Percentiles rank a stretch among this genome's conserved stretches.
Evolutionary conservation across 2,113 vertebrate genomes (phyloP).

Genomic region (Mirounga angustirostris): DNA sequence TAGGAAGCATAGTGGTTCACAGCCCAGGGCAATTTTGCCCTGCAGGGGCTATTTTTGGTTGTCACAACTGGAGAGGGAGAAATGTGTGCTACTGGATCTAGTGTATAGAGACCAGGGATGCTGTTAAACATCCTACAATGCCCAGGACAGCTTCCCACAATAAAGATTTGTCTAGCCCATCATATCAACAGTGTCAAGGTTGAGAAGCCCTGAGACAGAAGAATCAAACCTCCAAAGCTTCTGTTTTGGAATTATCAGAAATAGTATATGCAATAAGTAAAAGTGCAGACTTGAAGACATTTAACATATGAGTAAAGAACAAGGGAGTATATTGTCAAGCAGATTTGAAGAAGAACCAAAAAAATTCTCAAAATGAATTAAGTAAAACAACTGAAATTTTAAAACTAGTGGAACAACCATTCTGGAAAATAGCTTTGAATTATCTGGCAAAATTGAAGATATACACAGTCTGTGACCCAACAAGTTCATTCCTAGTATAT

Average conservation of each 20-base stretch:
- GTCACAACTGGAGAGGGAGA: not conserved
- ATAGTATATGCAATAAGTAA: not conserved
- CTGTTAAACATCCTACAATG: not conserved
- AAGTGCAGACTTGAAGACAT: not conserved
- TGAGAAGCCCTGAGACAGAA: not conserved
- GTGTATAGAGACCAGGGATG: not conserved
- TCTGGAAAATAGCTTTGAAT: constrained; percentile 21
- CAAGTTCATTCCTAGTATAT: not conserved
- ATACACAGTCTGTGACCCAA: not conserved
- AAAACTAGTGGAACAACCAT: not conserved
- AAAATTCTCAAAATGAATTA: not conserved
- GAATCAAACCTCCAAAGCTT: not conserved
- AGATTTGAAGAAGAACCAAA: not conserved
- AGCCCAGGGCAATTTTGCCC: not conserved
- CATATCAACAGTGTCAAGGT: not conserved
- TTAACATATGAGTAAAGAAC: not conserved
- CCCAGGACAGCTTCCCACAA: not conserved
- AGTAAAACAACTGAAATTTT: not conserved
- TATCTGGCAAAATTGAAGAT: not conserved
- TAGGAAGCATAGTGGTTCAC: not conserved
- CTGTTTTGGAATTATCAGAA: not conserved
- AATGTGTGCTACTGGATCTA: not conserved
- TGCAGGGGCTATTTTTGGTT: not conserved
- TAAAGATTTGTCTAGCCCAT: not conserved
- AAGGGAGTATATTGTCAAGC: not conserved